phyloP scores from a whole-genome alignment of 1,140 invertebrate genomes.

The Eriosoma lanigerum region DNA sequence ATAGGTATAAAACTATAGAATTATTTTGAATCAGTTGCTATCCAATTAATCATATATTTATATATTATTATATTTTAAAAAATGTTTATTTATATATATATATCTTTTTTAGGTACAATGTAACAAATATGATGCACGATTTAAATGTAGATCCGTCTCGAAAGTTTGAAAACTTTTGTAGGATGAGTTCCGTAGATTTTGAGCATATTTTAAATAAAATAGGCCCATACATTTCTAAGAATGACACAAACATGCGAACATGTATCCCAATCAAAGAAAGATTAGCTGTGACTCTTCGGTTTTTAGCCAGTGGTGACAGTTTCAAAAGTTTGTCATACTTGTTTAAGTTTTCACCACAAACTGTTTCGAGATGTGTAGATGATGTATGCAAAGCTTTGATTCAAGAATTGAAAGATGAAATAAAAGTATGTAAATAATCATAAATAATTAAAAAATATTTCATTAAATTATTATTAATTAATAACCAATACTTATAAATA shows the following conservation, averaged over 20 bases:
- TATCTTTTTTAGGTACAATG: too few relatives aligned
- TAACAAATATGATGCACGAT: too few relatives aligned
- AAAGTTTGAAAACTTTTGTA: constrained; percentile 34
- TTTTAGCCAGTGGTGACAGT: background rate
- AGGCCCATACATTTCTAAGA: constrained; percentile 5
- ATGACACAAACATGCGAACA: constrained; percentile 7
- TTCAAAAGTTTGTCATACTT: constrained; percentile 10
- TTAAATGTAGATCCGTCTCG: background rate
- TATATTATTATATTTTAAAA: too few relatives aligned
- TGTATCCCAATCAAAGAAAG: constrained; percentile 11
- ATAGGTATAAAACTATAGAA: too few relatives aligned
- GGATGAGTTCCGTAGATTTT: background rate
- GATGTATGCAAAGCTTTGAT: background rate
- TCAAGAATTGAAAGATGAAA: background rate
- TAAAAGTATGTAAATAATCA: too few relatives aligned
- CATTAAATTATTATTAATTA: background rate
- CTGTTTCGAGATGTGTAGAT: background rate
- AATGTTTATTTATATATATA: too few relatives aligned
- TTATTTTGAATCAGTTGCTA: too few relatives aligned
- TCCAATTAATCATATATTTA: too few relatives aligned
- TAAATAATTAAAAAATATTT: background rate
- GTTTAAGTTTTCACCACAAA: background rate
- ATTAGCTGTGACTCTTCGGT: constrained; percentile 1
- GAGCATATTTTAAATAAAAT: constrained; percentile 1
- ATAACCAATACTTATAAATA: constrained; percentile 14